Evolutionary conservation across 1,140 invertebrate genomes (phyloP), one percentile per base, ranked within the genome.

Genomic region (Dysdera silvatica): DNA sequence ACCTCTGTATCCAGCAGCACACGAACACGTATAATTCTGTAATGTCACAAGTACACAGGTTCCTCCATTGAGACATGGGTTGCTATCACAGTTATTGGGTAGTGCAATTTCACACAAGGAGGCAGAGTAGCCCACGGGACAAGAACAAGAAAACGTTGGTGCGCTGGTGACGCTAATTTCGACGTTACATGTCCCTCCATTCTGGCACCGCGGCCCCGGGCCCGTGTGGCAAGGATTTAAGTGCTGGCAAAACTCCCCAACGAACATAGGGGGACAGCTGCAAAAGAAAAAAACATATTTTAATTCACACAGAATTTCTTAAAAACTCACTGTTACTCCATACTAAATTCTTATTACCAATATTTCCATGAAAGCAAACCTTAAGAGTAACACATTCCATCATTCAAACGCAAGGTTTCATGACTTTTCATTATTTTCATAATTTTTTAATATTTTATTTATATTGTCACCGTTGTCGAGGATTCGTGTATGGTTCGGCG

Each of bases 201-300:
- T 91, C 53, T 85, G 80, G 74, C 94, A 96, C 43, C 89, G 83
- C 10, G 83, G 80, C 24, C 82, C 83, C 0, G 83, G 83, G 5
- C 85, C 88, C 48, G 88, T 91, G 71, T 88, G 83, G 75, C 94
- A 98, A 1, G 94, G 93, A 78, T 96, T 95, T 62, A 84, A 79
- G 74, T 92, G 84, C 73, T 96, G 88, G 73, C 94, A 98, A 78
- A 91, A 95, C 74, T 95, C 90, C 67, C 93, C 93, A 41, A 93
- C 88, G 78, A 86, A 94, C 73, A 86, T 83, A 20, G 87, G 83
- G 58, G 89, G 88, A 76, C 94, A 98, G 72, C 93, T 96, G 85
- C 55, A 82, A 88, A 77, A 77, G 77, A 78, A 77, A 70, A 70
- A 74, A 70, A 71, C 26, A 18, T 23, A 45, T 45, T 45, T 20